Evolutionary conservation across 1,140 invertebrate genomes (phyloP), one percentile per base, ranked within the genome.

Genomic region (Panonychus citri): DNA sequence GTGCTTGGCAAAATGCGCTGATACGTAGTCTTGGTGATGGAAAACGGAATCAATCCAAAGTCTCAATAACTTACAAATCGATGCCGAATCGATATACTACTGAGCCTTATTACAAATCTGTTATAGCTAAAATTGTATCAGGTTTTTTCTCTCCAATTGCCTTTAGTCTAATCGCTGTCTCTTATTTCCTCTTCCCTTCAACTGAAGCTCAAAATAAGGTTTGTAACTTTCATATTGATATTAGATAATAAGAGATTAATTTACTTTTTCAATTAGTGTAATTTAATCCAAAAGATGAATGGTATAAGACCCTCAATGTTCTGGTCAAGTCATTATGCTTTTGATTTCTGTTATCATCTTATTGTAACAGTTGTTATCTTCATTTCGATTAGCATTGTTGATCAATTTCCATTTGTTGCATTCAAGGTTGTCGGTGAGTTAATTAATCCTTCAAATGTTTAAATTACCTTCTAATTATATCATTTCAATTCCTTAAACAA

Each of bases 361-460:
- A n/a, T 46, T n/a, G n/a, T 46, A 46, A n/a, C 43, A 1, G 2
- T 10, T 10, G 7, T 46, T 7, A 46, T 46, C n/a, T 26, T 62
- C 3, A 58, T 59, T 19, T 53, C 61, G 10, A 56, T 51, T 57
- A 42, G 42, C 5, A 30, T 61, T 1, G 21, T n/a, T n/a, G 21
- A 21, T 8, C 43, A n/a, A 7, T n/a, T n/a, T 7, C 13, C 21
- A 21, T 24, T 46, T 8, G 7, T 10, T 8, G 7, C 8, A 10
- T 2, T 24, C 10, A 21, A 7, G n/a, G 10, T 7, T 34, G 5
- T 34, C 5, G 30, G 30, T 46, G 2, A 24, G 19, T n/a, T 46
- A 24, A 10, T 17, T 43, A 4, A 17, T 21, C 42, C 19, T 46
- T 24, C 21, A 46, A 21, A 21, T n/a, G 2, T 46, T 12, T 21